These are phyloP conservation scores for Cyprinodon diabolis DNA, from an alignment of 2,797 vertebrate species.

Conservation along the genomic window DNA sequence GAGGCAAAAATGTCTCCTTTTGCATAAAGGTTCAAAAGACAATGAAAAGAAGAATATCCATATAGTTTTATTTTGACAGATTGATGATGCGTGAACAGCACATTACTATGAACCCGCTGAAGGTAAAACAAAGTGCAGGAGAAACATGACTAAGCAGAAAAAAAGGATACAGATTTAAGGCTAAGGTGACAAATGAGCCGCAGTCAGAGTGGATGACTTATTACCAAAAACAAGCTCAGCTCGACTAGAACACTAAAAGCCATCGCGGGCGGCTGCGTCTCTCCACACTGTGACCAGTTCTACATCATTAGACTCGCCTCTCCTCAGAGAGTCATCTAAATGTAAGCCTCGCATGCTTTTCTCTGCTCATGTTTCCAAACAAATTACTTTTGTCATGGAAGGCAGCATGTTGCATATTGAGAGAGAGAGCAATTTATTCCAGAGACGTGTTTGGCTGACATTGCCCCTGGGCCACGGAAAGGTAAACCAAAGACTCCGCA, in stretches of 20 bases:
- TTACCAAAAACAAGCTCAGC: conserved; percentile 32
- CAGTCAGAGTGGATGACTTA: conserved; percentile 44
- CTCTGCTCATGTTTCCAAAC: conserved; percentile 45
- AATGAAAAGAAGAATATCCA: too few species aligned
- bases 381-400: conserved; percentile 58
- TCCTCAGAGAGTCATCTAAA: conserved; percentile 30
- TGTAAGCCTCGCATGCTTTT: conserved; percentile 16
- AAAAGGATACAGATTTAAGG: conserved; percentile 25
- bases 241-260: conserved; percentile 23
- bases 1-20: neutral
- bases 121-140: conserved; percentile 6
- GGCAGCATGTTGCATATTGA: conserved; percentile 45
- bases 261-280: conserved; percentile 29
- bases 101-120: neutral
- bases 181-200: conserved; percentile 41
- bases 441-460: conserved; percentile 55
- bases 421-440: conserved; percentile 53
- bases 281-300: conserved; percentile 26
- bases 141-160: conserved; percentile 44
- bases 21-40: neutral
- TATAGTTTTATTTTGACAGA: conserved; percentile 9
- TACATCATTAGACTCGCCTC: conserved; percentile 37
- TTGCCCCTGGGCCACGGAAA: conserved; percentile 37
- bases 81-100: conserved; percentile 2
- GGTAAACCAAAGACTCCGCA: conserved; percentile 48